Evolutionary conservation across 1,140 invertebrate species (phyloP).

Genomic region (Myzus persicae): DNA sequence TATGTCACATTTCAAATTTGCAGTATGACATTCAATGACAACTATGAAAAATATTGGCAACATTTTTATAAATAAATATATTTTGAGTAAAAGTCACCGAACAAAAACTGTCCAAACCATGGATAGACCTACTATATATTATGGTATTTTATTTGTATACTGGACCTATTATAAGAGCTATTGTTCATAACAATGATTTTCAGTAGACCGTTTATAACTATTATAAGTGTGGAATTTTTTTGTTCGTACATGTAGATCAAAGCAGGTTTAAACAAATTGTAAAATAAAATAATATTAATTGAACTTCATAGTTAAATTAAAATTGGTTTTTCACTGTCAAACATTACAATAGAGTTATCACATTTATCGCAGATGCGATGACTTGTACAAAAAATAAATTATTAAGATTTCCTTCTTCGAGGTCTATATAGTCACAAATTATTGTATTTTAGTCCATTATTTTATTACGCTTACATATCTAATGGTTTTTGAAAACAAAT

Average conservation of each 20-base stretch:
- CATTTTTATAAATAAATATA: background rate
- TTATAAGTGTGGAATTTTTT: no score
- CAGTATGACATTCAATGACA: no score
- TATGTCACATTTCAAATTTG: no score
- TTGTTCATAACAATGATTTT: no score
- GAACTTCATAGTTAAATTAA: no score
- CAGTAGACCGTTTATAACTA: no score
- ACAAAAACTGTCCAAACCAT: background rate
- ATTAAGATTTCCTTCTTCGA: background rate
- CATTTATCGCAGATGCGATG: background rate
- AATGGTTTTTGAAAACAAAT: background rate
- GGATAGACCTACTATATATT: background rate
- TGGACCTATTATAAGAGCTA: background rate
- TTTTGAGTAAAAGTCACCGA: background rate
- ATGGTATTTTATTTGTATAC: background rate
- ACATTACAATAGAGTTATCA: background rate
- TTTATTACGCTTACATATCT: background rate
- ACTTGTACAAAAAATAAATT: background rate
- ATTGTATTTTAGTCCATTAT: background rate
- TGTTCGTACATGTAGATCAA: no score
- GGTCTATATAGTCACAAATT: background rate
- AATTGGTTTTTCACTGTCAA: no score
- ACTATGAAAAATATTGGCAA: background rate
- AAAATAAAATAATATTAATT: no score
- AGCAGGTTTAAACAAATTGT: no score